These are phyloP conservation scores for Psammodynastes pulverulentus DNA, from an alignment of 2,113 vertebrate genomes.

Conservation along the genomic window DNA sequence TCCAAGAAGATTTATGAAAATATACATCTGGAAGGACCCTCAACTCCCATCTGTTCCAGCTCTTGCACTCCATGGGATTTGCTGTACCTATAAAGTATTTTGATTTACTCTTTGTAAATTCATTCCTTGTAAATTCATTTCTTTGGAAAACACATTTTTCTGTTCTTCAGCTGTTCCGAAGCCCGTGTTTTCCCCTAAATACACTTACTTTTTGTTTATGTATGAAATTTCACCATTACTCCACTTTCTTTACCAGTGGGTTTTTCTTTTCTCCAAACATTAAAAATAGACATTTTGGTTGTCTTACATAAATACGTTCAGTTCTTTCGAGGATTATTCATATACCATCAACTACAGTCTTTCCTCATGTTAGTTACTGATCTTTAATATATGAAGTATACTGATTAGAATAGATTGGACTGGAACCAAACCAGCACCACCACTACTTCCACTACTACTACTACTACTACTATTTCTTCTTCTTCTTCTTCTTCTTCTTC, in stretches of 20 bases:
- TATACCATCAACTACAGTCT: neutral
- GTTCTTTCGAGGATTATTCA: neutral
- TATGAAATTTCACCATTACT: too few species aligned
- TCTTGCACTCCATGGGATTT: neutral
- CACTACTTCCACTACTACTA: too few species aligned
- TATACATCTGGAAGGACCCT: slow-evolving; percentile 13
- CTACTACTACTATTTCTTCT: too few species aligned
- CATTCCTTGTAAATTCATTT: neutral
- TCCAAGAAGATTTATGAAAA: slow-evolving; percentile 1
- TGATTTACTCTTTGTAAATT: neutral
- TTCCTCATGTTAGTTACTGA: neutral
- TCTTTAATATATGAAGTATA: neutral
- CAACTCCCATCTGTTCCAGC: slow-evolving; percentile 1
- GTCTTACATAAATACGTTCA: neutral
- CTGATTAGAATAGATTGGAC: neutral
- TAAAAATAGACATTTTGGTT: neutral
- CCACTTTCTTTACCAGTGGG: neutral
- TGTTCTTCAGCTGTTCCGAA: neutral
- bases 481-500: too few species aligned
- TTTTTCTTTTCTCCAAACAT: neutral
- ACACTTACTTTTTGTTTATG: too few species aligned
- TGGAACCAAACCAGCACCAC: neutral
- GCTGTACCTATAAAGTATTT: neutral
- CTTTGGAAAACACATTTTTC: neutral
- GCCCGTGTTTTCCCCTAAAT: neutral